A percentile compares a stretch with the other conserved stretches of the same genome.
These are phyloP conservation scores for Lophochroa leadbeateri DNA, from an alignment of 2,113 vertebrate genomes.

Conservation along the genomic window DNA sequence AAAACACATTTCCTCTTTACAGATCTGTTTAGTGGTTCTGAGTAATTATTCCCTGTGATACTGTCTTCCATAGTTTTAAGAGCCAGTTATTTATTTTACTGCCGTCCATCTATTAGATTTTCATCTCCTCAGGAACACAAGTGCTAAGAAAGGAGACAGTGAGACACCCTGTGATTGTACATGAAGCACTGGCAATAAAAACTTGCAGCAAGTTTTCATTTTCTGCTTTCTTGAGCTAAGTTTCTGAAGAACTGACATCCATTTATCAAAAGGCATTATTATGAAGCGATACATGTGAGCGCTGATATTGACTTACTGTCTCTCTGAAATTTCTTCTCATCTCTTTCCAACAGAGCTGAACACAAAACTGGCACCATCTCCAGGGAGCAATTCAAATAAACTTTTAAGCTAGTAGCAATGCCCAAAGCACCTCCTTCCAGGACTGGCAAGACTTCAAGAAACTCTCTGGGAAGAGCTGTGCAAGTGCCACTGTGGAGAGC, in stretches of 20 bases:
- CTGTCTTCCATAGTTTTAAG: constrained; percentile 25
- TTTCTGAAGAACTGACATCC: constrained; percentile 37
- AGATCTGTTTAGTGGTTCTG: constrained; percentile 17
- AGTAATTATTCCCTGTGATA: constrained; percentile 47
- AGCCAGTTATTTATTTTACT: constrained; percentile 36
- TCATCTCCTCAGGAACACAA: neutral
- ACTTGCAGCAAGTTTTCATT: constrained; percentile 35
- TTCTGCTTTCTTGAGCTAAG: constrained; percentile 45
- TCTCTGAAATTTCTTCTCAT: constrained; percentile 30
- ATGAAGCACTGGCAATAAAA: constrained; percentile 3
- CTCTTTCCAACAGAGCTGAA: neutral
- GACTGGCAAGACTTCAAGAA: neutral
- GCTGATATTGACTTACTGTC: constrained; percentile 21
- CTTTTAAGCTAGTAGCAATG: constrained; percentile 22
- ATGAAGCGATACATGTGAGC: neutral
- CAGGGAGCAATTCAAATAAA: constrained; percentile 36
- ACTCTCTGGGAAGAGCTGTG: neutral
- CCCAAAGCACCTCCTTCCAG: neutral
- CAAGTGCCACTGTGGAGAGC: neutral
- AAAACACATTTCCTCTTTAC: constrained; percentile 1
- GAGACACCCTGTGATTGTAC: neutral
- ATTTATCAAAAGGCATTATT: constrained; percentile 52
- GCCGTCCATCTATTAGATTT: constrained; percentile 21
- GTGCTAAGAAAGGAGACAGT: accelerated
- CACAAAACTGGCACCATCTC: neutral